Evolutionary conservation across 2,797 vertebrate genomes (phyloP), one percentile per base, ranked within the genome.

Genomic region (Choloepus didactylus): DNA sequence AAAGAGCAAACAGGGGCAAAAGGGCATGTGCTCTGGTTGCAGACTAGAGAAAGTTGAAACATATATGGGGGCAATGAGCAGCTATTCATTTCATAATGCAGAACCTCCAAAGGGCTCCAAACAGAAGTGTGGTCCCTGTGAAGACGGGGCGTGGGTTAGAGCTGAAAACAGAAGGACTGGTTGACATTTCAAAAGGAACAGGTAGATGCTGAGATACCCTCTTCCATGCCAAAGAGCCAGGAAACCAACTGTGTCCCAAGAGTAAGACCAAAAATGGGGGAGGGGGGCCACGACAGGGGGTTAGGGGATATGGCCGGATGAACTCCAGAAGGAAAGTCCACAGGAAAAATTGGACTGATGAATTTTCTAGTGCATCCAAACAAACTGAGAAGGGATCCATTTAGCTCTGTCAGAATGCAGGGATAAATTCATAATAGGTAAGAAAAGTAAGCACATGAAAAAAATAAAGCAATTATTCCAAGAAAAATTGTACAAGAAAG

Each of bases 291-390:
- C 5, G 19, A 38, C 2, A 62, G 35, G 44, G 10, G 83, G 51
- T 23, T 56, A 21, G 56, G 19, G 19, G 1, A 56, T 56, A 6
- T 21, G 6, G 21, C 83, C 35, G 5, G 1, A 72, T 23, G 51
- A 69, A 49, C 16, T 38, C 19, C 25, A 82, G 27, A 21, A 46
- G 3, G 56, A 62, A 85, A 75, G 12, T 73, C 35, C 21, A 35
- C 35, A 27, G 51, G 49, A 75, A 41, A 95, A 46, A 38, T 1
- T n/a, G 44, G 88, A 46, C 9, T 15, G 31, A 27, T 56, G 6
- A 59, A 79, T 93, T 86, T 91, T 64, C 89, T 72, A 72, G 23
- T 80, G 51, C 4, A 76, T 60, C 38, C 38, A 67, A 93, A 82
- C 27, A 83, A 77, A 62, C 0, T n/a, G 56, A 59, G 82, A 62